Conservation (phyloP, 2,797 vertebrate species). For the Todus mexicanus region DNA sequence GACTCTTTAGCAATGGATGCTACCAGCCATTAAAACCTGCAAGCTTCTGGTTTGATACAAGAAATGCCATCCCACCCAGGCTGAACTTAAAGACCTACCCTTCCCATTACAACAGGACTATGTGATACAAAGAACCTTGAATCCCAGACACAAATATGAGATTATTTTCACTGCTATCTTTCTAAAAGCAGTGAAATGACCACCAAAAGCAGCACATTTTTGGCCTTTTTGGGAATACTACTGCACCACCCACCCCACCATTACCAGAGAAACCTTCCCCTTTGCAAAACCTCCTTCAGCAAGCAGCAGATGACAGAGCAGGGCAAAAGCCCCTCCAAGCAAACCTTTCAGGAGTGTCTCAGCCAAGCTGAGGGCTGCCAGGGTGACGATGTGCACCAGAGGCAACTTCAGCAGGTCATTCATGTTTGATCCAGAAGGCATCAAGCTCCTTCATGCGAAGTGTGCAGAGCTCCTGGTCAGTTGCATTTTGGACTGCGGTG, state of each 20-base stretch:
- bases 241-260: accelerated
- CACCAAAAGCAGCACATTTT: background rate
- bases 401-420: conserved; percentile 80
- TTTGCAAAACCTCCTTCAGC: background rate
- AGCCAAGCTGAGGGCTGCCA: conserved; percentile 75
- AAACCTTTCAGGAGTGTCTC: conserved; percentile 83
- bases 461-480: conserved; percentile 44
- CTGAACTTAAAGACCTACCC: background rate
- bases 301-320: background rate
- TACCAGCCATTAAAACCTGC: background rate
- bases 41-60: background rate
- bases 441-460: conserved; percentile 59
- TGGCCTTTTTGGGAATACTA: accelerated
- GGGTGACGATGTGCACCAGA: conserved; percentile 74
- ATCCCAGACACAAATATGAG: background rate
- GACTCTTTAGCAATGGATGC: background rate
- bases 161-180: background rate
- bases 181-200: background rate
- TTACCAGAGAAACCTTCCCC: background rate
- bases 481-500: conserved; percentile 73
- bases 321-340: conserved; percentile 35
- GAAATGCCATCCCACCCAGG: background rate
- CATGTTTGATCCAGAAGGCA: conserved; percentile 78
- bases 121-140: background rate
- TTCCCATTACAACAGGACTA: background rate